These are phyloP conservation scores for Noctua comes DNA, from an alignment of 2,888 invertebrate genomes.

Conservation along the genomic window DNA sequence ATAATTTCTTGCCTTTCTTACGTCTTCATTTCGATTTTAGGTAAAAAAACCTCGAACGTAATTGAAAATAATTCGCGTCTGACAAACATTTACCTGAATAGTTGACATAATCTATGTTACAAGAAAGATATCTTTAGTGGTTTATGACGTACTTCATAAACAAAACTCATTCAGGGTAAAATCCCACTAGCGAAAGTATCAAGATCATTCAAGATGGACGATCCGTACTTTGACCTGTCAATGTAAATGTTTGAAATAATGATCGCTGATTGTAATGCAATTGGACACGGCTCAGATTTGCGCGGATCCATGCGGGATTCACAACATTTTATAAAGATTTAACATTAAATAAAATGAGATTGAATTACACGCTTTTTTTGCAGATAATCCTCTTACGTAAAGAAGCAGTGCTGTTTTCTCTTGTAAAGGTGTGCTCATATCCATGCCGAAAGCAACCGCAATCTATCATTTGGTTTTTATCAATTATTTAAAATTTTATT, in stretches of 20 bases:
- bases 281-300: slow-evolving; percentile 75
- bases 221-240: slow-evolving; percentile 73
- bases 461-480: neutral
- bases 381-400: slow-evolving; percentile 42
- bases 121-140: neutral
- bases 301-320: slow-evolving; percentile 60
- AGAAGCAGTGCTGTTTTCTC: slow-evolving; percentile 31
- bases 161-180: slow-evolving; percentile 17
- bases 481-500: slow-evolving; percentile 6
- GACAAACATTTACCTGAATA: neutral
- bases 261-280: slow-evolving; percentile 79
- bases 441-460: neutral
- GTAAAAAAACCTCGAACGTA: neutral
- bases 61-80: neutral
- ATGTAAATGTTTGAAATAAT: slow-evolving; percentile 76
- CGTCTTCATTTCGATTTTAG: neutral
- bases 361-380: slow-evolving; percentile 46
- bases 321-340: slow-evolving; percentile 69
- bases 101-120: neutral
- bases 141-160: slow-evolving; percentile 31
- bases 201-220: slow-evolving; percentile 51
- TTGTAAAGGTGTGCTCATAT: slow-evolving; percentile 14
- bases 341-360: slow-evolving; percentile 32
- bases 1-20: slow-evolving; percentile 22
- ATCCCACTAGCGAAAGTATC: slow-evolving; percentile 56